Evolutionary conservation across 2,888 invertebrate species (phyloP).

Genomic region (Quadriops clusia): DNA sequence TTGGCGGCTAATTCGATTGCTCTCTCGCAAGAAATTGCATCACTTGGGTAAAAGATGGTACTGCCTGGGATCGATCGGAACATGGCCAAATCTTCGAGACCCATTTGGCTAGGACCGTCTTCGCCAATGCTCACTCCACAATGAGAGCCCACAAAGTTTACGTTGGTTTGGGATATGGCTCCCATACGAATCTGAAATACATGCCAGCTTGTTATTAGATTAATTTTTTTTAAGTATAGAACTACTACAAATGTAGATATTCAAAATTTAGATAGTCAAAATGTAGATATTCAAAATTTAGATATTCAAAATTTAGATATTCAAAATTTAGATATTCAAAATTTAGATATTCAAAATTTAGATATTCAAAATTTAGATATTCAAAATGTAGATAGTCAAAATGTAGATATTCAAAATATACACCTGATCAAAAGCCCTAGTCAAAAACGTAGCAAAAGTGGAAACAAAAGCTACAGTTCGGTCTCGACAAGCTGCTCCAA

Average conservation of each 20-base stretch:
- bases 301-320: too few species aligned
- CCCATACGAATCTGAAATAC: constrained; percentile 89
- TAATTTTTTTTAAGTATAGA: too few species aligned
- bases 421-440: constrained; percentile 91
- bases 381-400: too few species aligned
- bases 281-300: too few species aligned
- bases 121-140: constrained; percentile 98
- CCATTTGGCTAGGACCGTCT: constrained; percentile 99
- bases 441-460: constrained; percentile 97
- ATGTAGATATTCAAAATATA: too few species aligned
- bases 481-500: constrained; percentile 86
- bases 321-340: too few species aligned
- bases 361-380: too few species aligned
- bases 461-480: constrained; percentile 90
- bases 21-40: constrained; percentile 90
- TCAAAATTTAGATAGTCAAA: too few species aligned
- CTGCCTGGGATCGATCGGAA: constrained; percentile 84
- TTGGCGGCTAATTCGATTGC: constrained; percentile 94
- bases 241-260: too few species aligned
- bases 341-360: too few species aligned
- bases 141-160: constrained; percentile 94
- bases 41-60: constrained; percentile 70
- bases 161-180: constrained; percentile 95
- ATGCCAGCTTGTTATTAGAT: constrained; percentile 1
- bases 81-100: constrained; percentile 93